Evolutionary conservation across 1,140 invertebrate genomes (phyloP), one percentile per base, ranked within the genome.

Genomic region (Aleiodes sp.): DNA sequence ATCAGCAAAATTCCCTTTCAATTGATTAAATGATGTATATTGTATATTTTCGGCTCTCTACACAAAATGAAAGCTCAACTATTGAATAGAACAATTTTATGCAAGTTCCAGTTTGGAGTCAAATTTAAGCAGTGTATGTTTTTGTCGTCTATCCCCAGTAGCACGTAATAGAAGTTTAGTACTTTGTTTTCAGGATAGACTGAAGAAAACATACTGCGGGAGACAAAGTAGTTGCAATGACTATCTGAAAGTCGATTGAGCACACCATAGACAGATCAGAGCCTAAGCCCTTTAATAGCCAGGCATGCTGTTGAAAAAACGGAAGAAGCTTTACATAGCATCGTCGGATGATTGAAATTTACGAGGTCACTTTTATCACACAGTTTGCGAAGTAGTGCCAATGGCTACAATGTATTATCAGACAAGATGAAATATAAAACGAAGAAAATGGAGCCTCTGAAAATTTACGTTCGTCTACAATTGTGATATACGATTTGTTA

Each of bases 321-420:
- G 21, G 9, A 12, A 16, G 10, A 52, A 52, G 46, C 57, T 33
- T 57, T 57, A 24, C 46, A 46, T 28, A 46, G 63, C 26, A 29
- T 31, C 43, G 28, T 19, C 29, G 46, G 28, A 66, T 66, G 64
- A 66, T 52, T 24, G 14, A 66, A 66, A 66, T 66, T 66, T 66
- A 66, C 19, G 64, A 66, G 64, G 46, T 66, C 64, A 31, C n/a
- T 56, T 66, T 29, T 66, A 66, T 66, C 64, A 21, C 9, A 24
- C 46, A 16, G 26, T 52, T 52, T 52, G 46, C 21, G 46, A 52
- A 6, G 46, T 52, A 52, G 46, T 52, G 46, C 46, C 46, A 52
- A 52, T 52, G 46, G 21, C 21, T 52, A 52, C 46, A 16, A 21
- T 21, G 46, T 52, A 52, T 52, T 52, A 52, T 52, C 46, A 52